Conservation (phyloP, 2,888 invertebrate species). For the Leptinotarsa juncta region DNA sequence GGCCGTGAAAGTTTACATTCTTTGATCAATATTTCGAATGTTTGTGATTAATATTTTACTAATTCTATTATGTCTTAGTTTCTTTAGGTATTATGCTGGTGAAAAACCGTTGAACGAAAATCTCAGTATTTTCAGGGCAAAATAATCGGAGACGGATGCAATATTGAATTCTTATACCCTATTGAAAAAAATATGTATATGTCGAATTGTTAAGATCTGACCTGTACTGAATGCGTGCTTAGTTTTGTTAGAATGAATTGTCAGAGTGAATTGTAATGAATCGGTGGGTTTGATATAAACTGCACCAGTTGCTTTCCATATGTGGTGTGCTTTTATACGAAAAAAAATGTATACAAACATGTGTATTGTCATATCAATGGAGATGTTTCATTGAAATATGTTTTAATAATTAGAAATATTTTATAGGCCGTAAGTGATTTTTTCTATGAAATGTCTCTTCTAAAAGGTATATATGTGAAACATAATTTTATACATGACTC, state of each 20-base stretch:
- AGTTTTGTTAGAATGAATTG: slow-evolving; percentile 28
- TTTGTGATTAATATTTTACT: no score
- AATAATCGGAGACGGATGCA: no score
- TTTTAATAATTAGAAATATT: not conserved
- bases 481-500: slow-evolving; percentile 29
- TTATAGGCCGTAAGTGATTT: not conserved
- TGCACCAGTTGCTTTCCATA: slow-evolving; percentile 3
- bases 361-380: slow-evolving; percentile 27
- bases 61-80: no score
- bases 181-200: not conserved
- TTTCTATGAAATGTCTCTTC: slow-evolving; percentile 9
- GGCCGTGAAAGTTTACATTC: no score
- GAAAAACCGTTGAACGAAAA: no score
- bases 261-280: slow-evolving; percentile 25
- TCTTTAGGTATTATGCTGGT: no score
- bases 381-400: slow-evolving; percentile 17
- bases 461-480: slow-evolving; percentile 12
- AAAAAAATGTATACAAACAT: slow-evolving; percentile 19
- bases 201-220: slow-evolving; percentile 18
- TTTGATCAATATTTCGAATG: no score
- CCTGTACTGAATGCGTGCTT: slow-evolving; percentile 30
- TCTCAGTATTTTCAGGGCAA: no score
- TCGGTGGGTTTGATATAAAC: slow-evolving; percentile 4
- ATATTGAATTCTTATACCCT: no score
- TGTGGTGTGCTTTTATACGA: slow-evolving; percentile 25